These are phyloP conservation scores for Vanacampus margaritifer DNA, from an alignment of 2,113 vertebrate species.

Conservation along the genomic window DNA sequence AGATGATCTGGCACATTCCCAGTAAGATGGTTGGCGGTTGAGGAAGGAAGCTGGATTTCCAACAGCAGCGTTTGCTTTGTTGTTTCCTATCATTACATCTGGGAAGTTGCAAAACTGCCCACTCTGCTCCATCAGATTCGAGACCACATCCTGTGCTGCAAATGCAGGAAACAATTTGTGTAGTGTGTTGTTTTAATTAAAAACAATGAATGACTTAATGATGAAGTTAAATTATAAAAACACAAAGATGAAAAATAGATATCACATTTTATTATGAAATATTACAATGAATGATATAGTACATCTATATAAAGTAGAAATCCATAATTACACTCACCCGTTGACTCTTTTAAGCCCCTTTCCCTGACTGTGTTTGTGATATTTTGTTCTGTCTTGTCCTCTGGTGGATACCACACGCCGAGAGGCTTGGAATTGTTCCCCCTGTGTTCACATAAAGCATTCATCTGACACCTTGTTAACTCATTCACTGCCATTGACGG, in stretches of 20 bases:
- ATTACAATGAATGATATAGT: not conserved
- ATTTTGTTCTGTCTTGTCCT: constrained; percentile 41
- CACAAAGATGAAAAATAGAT: not conserved
- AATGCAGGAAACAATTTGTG: not conserved
- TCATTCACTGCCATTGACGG: too few relatives aligned
- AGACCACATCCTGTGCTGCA: constrained; percentile 31
- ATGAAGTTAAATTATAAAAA: not conserved
- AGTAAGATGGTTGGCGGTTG: constrained; percentile 34
- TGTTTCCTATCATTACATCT: constrained; percentile 37
- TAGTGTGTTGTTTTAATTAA: not conserved
- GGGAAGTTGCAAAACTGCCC: constrained; percentile 31
- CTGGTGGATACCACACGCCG: constrained; percentile 46
- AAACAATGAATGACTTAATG: not conserved
- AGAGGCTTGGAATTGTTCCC: constrained; percentile 23
- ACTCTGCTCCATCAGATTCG: constrained; percentile 18
- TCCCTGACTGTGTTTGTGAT: constrained; percentile 22
- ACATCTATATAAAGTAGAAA: not conserved
- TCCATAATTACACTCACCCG: constrained; percentile 27
- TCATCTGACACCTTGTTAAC: not conserved
- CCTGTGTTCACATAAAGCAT: constrained; percentile 26
- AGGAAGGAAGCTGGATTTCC: constrained; percentile 32
- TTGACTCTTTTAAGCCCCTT: constrained; percentile 28
- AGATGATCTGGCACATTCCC: constrained; percentile 44
- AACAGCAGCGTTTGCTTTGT: constrained; percentile 18
- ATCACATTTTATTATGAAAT: not conserved